A percentile compares a stretch with the other conserved stretches of the same genome.
Conservation (phyloP, 2,888 invertebrate genomes). For the Heliconius ismenius region DNA sequence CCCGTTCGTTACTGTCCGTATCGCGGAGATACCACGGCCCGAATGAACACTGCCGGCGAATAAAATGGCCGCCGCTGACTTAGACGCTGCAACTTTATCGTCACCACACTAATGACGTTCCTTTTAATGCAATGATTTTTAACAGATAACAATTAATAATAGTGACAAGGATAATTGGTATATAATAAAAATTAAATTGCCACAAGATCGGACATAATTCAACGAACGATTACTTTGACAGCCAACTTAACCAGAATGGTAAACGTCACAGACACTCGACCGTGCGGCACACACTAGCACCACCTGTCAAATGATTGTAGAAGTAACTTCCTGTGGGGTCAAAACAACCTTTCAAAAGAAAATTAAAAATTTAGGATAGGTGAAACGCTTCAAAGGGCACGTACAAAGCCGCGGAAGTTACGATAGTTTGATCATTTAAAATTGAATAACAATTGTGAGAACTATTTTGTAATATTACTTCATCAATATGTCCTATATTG, state of each 20-base stretch:
- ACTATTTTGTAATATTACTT: conserved; percentile 32
- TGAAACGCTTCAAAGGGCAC: conserved; percentile 68
- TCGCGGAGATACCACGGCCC: conserved; percentile 78
- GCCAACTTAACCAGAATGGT: conserved; percentile 58
- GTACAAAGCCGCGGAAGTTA: conserved; percentile 69
- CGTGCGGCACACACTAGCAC: conserved; percentile 65
- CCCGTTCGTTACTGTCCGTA: conserved; percentile 71
- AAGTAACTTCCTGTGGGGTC: conserved; percentile 69
- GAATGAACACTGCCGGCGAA: conserved; percentile 80
- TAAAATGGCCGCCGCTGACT: conserved; percentile 79
- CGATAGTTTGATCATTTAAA: conserved; percentile 53
- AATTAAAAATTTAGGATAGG: conserved; percentile 69
- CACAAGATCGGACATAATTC: conserved; percentile 60
- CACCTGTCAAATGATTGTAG: conserved; percentile 66
- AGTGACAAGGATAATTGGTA: conserved; percentile 51
- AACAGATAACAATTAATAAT: conserved; percentile 47
- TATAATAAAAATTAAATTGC: conserved; percentile 51
- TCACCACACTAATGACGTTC: conserved; percentile 58
- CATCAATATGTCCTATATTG: background rate
- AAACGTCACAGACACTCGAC: conserved; percentile 71
- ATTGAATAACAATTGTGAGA: conserved; percentile 55
- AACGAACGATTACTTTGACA: conserved; percentile 61
- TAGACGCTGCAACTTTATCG: conserved; percentile 68
- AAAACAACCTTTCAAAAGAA: conserved; percentile 60
- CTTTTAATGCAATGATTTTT: conserved; percentile 50